Evolutionary conservation across 2,888 invertebrate genomes (phyloP).

Genomic region (Lomographa bimaculata): DNA sequence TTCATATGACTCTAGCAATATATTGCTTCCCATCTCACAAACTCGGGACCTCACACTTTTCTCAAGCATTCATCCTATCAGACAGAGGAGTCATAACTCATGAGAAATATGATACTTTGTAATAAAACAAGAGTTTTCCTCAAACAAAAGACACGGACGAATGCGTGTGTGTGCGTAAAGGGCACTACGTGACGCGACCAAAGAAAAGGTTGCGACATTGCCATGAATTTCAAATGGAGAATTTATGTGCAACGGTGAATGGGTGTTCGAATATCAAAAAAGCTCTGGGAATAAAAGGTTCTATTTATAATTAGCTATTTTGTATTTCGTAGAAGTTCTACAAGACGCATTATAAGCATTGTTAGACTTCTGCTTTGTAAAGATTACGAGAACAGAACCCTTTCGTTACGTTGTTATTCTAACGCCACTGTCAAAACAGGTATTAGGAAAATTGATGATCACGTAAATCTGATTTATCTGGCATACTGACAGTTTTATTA

Average conservation of each 20-base stretch:
- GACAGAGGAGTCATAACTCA: constrained; percentile 27
- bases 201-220: constrained; percentile 45
- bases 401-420: neutral
- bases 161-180: constrained; percentile 38
- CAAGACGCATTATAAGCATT: neutral
- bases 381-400: too few relatives aligned
- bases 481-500: too few relatives aligned
- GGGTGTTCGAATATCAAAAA: constrained; percentile 23
- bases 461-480: neutral
- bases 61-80: constrained; percentile 27
- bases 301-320: constrained; percentile 6
- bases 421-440: neutral
- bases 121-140: constrained; percentile 34
- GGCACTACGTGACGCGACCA: constrained; percentile 46
- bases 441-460: neutral
- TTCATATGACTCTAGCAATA: too few relatives aligned
- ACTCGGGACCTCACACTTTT: constrained; percentile 14
- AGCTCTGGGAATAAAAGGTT: constrained; percentile 9
- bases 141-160: constrained; percentile 41
- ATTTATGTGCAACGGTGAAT: constrained; percentile 34
- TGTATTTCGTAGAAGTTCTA: constrained; percentile 6
- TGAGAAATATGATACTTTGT: constrained; percentile 30
- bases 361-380: neutral
- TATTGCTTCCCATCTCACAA: too few relatives aligned
- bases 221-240: constrained; percentile 47